These are phyloP conservation scores for Pandemis corylana DNA, from an alignment of 2,888 invertebrate species.

Conservation along the genomic window DNA sequence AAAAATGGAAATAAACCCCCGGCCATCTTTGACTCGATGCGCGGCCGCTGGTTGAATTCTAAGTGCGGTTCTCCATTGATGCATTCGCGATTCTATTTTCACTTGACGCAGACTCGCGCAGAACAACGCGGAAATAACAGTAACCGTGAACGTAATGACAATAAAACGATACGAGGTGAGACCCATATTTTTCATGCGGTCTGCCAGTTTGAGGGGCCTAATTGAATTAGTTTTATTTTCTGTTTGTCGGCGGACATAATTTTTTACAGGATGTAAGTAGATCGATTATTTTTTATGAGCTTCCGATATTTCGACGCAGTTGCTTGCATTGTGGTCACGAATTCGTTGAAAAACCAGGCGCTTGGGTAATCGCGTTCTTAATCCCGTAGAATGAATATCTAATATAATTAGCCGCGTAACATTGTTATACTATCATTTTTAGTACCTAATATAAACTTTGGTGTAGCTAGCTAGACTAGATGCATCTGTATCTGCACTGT, in stretches of 20 bases:
- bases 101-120: slow-evolving; percentile 52
- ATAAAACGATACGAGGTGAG: slow-evolving; percentile 42
- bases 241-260: neutral
- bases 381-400: no score
- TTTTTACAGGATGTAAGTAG: no score
- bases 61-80: slow-evolving; percentile 74
- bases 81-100: slow-evolving; percentile 70
- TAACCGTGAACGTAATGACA: slow-evolving; percentile 38
- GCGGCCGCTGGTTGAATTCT: slow-evolving; percentile 79
- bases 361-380: no score
- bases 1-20: slow-evolving; percentile 85
- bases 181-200: slow-evolving; percentile 35
- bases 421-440: no score
- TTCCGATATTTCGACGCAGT: no score
- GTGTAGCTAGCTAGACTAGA: no score
- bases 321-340: no score
- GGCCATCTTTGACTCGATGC: slow-evolving; percentile 82
- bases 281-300: no score
- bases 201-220: slow-evolving; percentile 16
- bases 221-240: slow-evolving; percentile 29
- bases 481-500: no score
- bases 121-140: slow-evolving; percentile 41
- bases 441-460: no score
- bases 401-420: no score
- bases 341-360: no score